These are phyloP conservation scores for Globodera rostochiensis DNA, from an alignment of 1,140 invertebrate genomes.

Conservation along the genomic window DNA sequence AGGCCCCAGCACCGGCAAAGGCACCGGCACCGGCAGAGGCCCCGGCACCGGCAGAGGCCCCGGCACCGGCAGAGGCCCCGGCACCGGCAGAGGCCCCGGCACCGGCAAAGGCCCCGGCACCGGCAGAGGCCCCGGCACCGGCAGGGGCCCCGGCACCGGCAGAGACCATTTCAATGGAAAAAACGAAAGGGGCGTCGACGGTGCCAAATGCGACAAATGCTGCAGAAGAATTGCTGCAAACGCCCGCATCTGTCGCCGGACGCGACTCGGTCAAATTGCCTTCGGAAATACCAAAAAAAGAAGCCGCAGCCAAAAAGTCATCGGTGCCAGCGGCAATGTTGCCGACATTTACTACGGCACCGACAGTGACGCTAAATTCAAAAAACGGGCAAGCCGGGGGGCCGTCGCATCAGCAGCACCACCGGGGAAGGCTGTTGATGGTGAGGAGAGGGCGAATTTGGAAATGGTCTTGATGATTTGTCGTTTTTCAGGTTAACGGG, in stretches of 20 bases:
- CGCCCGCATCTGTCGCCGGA: too few relatives aligned
- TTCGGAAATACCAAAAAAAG: too few relatives aligned
- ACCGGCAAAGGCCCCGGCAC: too few relatives aligned
- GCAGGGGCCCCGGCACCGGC: not conserved
- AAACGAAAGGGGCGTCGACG: not conserved
- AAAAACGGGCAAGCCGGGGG: slow-evolving; percentile 32
- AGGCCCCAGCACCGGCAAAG: too few relatives aligned
- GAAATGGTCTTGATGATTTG: slow-evolving; percentile 3
- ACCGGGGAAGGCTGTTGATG: slow-evolving; percentile 22
- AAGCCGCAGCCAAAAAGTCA: not conserved
- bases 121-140: not conserved
- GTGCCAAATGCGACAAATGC: too few relatives aligned
- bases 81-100: not conserved
- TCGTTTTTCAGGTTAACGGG: not conserved
- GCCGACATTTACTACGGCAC: slow-evolving; percentile 5
- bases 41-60: not conserved
- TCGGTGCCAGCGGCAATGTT: not conserved
- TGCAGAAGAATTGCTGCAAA: too few relatives aligned
- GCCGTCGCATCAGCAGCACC: slow-evolving; percentile 12
- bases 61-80: not conserved
- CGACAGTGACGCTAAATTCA: slow-evolving; percentile 10
- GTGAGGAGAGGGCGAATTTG: not conserved
- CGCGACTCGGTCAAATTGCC: too few relatives aligned
- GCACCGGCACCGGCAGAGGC: too few relatives aligned
- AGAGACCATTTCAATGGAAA: not conserved